These are phyloP conservation scores for Corapipo altera DNA, from an alignment of 2,113 vertebrate genomes.

Conservation along the genomic window DNA sequence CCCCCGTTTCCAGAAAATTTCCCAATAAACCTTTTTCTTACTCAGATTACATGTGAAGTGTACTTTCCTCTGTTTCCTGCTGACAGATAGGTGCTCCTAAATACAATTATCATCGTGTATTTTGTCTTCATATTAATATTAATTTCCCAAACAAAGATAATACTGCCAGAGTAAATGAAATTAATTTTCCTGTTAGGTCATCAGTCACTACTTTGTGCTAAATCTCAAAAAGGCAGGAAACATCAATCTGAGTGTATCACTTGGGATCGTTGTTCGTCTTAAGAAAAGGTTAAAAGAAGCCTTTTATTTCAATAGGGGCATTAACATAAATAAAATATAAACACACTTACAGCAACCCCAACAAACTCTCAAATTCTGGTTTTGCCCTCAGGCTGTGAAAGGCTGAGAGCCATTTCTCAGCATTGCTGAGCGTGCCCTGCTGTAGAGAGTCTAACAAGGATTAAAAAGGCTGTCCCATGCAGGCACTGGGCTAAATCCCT, in stretches of 20 bases:
- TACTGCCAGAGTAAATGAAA: constrained; percentile 23
- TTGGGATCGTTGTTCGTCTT: not conserved
- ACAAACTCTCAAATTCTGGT: constrained; percentile 2
- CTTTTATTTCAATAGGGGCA: not conserved
- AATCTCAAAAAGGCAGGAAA: constrained; percentile 32
- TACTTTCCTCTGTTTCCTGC: not conserved
- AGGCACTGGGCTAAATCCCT: constrained; percentile 65
- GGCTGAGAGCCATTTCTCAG: constrained; percentile 44
- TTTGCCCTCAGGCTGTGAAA: constrained; percentile 14
- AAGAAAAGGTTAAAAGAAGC: constrained; percentile 35
- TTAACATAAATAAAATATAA: constrained; percentile 40
- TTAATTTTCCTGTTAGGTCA: constrained; percentile 49
- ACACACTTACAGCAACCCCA: not conserved
- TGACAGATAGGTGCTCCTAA: constrained; percentile 29
- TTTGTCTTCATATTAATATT: constrained; percentile 25
- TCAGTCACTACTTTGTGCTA: constrained; percentile 54
- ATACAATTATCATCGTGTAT: constrained; percentile 12
- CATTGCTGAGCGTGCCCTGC: constrained; percentile 43
- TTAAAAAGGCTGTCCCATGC: constrained; percentile 66
- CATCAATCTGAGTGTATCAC: constrained; percentile 26
- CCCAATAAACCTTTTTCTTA: constrained; percentile 10
- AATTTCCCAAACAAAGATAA: constrained; percentile 46
- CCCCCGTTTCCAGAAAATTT: constrained; percentile 38
- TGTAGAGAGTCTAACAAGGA: constrained; percentile 46
- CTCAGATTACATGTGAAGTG: not conserved